phyloP scores from a whole-genome alignment of 92 coral and sea anemone species.

The Nematostella vectensis region DNA sequence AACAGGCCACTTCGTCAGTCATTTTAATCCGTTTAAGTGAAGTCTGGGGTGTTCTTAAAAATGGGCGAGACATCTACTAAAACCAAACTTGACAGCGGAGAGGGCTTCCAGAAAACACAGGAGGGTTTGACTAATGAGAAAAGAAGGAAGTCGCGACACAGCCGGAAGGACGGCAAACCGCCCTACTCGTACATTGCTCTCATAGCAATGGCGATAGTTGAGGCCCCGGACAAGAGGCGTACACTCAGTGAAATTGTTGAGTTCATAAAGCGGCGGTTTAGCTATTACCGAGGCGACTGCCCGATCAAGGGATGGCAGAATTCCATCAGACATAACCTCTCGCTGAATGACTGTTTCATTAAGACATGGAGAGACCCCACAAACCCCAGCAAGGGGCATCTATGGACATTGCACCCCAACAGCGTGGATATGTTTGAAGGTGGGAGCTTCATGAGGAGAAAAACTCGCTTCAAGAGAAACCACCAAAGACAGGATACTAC shows the following conservation, averaged over 20 bases:
- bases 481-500: neutral
- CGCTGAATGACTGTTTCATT: conserved; percentile 86
- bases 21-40: no score
- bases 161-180: conserved; percentile 60
- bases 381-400: conserved; percentile 70
- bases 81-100: no score
- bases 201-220: conserved; percentile 78
- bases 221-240: conserved; percentile 53
- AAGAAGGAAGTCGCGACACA: neutral
- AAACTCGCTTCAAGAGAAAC: conserved; percentile 52
- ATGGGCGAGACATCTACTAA: no score
- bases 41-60: no score
- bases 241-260: conserved; percentile 75
- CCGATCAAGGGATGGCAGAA: conserved; percentile 89
- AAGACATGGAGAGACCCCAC: conserved; percentile 64
- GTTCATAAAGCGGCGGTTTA: conserved; percentile 49
- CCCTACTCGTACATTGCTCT: conserved; percentile 86
- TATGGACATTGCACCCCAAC: conserved; percentile 77
- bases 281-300: conserved; percentile 52
- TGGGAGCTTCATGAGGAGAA: conserved; percentile 82
- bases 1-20: no score
- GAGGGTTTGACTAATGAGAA: neutral
- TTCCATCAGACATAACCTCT: conserved; percentile 87
- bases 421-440: conserved; percentile 79
- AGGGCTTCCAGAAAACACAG: no score